Evolutionary conservation across 2,797 vertebrate species (phyloP), one percentile per base, ranked within the genome.

Genomic region (Miichthys miiuy): DNA sequence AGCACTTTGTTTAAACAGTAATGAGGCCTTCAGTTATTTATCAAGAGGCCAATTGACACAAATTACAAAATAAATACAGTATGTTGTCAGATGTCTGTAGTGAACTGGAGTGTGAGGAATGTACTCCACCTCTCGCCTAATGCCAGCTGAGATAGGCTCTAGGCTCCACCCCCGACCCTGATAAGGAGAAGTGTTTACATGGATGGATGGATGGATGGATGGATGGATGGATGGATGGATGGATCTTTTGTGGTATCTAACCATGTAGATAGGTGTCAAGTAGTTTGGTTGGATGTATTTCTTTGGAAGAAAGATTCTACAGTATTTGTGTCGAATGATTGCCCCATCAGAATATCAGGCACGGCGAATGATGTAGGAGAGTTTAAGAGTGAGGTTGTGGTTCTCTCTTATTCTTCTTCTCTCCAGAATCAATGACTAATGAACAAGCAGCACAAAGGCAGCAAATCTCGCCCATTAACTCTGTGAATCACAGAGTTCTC

Each of bases 401-500:
- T 50, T 74, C 51, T 46, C 48, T 73, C 21, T 77, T 83, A 5
- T 30, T 30, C 18, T 38, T 42, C 52, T 56, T 48, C 2, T 58
- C 46, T 61, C 34, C 23, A 56, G 14, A 83, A 89, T 91, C 68
- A 71, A 85, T 89, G 67, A 63, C 13, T 70, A 80, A 75, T 75
- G 75, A 88, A 55, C 69, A 72, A 34, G 75, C 72, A 21, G 70
- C 70, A 58, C 50, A 81, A 77, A 79, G 62, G 68, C 74, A 74
- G 71, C 69, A 76, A 71, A 82, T 82, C 79, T 75, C 51, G 64
- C 54, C 42, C 61, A 68, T 77, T 75, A 66, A 51, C 82, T 54
- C 65, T 62, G 58, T 51, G 77, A 88, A 79, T 87, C 75, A 74
- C 75, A 62, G 56, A 56, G 21, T 71, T 83, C 75, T 91, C 77